Conservation (phyloP, 2,888 invertebrate genomes). For the Athetis lepigone region DNA sequence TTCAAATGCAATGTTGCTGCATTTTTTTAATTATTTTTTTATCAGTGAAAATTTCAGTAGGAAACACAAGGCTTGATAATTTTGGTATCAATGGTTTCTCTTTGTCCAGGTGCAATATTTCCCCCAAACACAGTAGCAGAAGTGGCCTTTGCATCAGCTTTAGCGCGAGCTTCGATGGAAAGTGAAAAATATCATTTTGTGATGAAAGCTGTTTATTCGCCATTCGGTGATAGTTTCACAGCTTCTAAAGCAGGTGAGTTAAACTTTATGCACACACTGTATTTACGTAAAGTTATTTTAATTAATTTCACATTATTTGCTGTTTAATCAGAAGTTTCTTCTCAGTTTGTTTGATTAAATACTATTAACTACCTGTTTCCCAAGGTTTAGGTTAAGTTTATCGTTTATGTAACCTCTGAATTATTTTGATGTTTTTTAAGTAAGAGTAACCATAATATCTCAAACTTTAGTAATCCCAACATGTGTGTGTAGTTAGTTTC, state of each 20-base stretch:
- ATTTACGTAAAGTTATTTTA: neutral
- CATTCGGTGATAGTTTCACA: conserved; percentile 82
- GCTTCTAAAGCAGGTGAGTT: conserved; percentile 84
- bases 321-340: neutral
- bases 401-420: no score
- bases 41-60: no score
- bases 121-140: conserved; percentile 83
- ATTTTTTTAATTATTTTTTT: no score
- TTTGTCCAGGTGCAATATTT: conserved; percentile 80
- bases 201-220: conserved; percentile 77
- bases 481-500: no score
- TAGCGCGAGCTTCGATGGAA: conserved; percentile 84
- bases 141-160: conserved; percentile 82
- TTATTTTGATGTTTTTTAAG: no score
- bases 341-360: neutral
- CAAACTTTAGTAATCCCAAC: no score
- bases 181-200: conserved; percentile 81
- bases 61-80: no score
- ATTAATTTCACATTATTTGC: neutral
- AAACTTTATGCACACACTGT: neutral
- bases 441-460: no score
- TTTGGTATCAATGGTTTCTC: neutral
- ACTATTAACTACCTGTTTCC: no score
- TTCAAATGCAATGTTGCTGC: neutral
- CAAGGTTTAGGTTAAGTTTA: no score